Evolutionary conservation across 2,888 invertebrate species (phyloP).

Genomic region (Drosophila dives): DNA sequence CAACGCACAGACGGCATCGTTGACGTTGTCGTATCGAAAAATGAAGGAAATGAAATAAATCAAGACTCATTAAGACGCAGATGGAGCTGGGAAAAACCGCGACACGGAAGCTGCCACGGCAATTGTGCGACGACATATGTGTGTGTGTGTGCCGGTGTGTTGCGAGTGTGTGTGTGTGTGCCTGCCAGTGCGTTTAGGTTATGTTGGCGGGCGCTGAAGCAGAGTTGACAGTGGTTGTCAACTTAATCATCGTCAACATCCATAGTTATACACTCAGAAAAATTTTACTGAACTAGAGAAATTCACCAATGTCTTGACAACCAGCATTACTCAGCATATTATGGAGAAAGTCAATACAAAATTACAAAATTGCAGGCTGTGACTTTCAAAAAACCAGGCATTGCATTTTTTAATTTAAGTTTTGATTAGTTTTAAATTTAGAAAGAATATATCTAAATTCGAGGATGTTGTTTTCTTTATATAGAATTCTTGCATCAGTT

Average conservation of each 20-base stretch:
- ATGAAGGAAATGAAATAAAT: constrained; percentile 77
- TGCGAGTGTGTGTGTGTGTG: constrained; percentile 15
- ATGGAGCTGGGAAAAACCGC: constrained; percentile 50
- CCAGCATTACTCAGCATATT: not conserved
- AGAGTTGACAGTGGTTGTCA: constrained; percentile 78
- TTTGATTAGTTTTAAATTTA: not conserved
- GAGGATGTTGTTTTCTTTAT: not conserved
- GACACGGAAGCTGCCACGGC: constrained; percentile 54
- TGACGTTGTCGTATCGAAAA: constrained; percentile 57
- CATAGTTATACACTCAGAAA: constrained; percentile 11
- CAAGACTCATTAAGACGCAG: constrained; percentile 78
- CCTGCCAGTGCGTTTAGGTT: constrained; percentile 53
- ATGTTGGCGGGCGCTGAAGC: constrained; percentile 62
- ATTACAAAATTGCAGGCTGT: not conserved
- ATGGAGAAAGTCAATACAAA: not conserved
- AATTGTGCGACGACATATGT: constrained; percentile 9
- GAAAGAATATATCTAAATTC: not conserved
- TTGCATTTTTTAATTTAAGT: not conserved
- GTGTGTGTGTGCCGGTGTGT: constrained; percentile 4
- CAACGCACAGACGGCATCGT: constrained; percentile 36
- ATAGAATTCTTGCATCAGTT: too few relatives aligned
- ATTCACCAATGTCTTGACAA: not conserved
- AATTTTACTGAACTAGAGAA: not conserved
- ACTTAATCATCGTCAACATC: constrained; percentile 76
- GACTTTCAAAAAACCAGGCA: accelerated